These are phyloP conservation scores for Callospermophilus lateralis DNA, from an alignment of 2,113 vertebrate genomes.

Conservation along the genomic window DNA sequence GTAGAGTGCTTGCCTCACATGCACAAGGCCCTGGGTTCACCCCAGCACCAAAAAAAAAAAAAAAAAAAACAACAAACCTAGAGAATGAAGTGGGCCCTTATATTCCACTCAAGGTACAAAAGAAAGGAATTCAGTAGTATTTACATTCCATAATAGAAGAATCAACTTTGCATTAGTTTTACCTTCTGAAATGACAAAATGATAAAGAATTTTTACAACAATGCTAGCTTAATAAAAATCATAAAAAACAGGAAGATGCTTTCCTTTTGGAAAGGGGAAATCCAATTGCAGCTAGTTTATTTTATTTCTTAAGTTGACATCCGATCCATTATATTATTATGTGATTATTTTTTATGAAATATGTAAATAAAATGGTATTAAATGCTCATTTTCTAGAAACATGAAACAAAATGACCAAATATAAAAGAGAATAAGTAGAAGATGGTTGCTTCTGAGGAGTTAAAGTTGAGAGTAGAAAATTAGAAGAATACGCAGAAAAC, in stretches of 20 bases:
- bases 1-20: no score
- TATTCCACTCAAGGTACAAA: background rate
- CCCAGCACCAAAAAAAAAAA: no score
- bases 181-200: background rate
- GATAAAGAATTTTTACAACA: background rate
- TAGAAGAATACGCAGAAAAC: background rate
- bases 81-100: background rate
- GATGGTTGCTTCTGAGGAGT: background rate
- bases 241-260: background rate
- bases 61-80: background rate
- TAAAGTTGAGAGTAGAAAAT: background rate
- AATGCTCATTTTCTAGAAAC: background rate
- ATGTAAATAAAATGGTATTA: constrained; percentile 27
- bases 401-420: background rate
- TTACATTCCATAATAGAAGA: background rate
- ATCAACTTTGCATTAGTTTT: background rate
- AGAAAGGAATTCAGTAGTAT: background rate
- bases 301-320: background rate
- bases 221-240: background rate
- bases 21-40: no score
- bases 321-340: background rate
- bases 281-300: background rate
- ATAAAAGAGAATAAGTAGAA: background rate
- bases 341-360: background rate
- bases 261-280: background rate